Percentiles rank a stretch among this genome's conserved stretches.
phyloP scores from a whole-genome alignment of 37 sponge, comb jelly and placozoan species.

The Ianthella basta region DNA sequence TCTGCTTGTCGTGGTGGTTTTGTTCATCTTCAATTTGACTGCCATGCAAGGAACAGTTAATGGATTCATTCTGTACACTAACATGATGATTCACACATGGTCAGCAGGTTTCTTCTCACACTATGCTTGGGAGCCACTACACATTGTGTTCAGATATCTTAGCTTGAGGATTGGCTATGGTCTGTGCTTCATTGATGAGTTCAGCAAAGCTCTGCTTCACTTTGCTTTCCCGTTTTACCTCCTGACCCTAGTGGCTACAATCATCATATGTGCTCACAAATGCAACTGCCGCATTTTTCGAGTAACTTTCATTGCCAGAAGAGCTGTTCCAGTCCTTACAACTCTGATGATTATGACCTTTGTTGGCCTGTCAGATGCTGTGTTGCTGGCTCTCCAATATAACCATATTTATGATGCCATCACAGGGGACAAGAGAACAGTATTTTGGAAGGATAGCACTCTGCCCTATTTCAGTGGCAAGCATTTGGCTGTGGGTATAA shows the following conservation, averaged over 20 bases:
- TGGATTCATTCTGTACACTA: background rate
- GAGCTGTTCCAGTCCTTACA: slow-evolving; percentile 23
- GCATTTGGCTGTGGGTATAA: slow-evolving; percentile 12
- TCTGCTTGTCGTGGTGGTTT: background rate
- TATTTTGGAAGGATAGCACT: background rate
- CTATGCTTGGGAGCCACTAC: background rate
- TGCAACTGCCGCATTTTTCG: background rate
- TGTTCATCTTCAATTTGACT: background rate
- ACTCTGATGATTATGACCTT: slow-evolving; percentile 36
- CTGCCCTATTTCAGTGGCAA: slow-evolving; percentile 13
- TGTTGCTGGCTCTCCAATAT: background rate
- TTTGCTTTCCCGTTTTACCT: slow-evolving; percentile 26
- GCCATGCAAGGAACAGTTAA: background rate
- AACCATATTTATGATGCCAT: background rate
- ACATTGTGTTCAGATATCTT: background rate
- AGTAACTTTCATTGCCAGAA: background rate
- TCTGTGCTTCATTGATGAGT: background rate
- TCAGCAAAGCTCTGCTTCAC: background rate
- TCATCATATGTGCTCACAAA: background rate
- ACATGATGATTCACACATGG: background rate
- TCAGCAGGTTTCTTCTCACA: background rate
- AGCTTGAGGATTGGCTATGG: background rate
- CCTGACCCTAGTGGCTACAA: slow-evolving; percentile 25
- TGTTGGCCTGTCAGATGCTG: background rate
- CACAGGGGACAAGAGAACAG: background rate